Conservation (phyloP, 2,888 invertebrate species). For the Spilosoma lubricipeda region DNA sequence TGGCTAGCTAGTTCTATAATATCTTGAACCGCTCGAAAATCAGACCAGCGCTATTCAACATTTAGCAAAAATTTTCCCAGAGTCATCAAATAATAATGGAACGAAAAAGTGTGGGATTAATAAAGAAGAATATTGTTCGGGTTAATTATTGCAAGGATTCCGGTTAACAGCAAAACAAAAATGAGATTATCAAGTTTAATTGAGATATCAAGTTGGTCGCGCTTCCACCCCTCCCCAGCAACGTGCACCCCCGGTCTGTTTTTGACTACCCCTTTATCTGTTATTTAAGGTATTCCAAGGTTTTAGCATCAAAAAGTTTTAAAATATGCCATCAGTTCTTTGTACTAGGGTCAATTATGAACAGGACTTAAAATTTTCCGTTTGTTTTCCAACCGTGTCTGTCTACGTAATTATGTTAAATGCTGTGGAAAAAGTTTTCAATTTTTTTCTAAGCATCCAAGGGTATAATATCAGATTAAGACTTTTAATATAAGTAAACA, state of each 20-base stretch:
- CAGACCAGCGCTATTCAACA: constrained; percentile 13
- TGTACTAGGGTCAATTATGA: constrained; percentile 13
- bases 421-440: not conserved
- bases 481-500: not conserved
- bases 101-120: constrained; percentile 15
- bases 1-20: constrained; percentile 17
- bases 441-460: not conserved
- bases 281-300: constrained; percentile 14
- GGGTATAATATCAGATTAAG: not conserved
- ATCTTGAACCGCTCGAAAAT: constrained; percentile 14
- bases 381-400: not conserved
- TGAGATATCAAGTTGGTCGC: constrained; percentile 22
- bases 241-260: not conserved
- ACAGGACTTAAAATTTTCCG: not conserved
- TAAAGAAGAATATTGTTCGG: constrained; percentile 17
- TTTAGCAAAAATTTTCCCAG: constrained; percentile 22
- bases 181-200: constrained; percentile 32
- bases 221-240: not conserved
- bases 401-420: not conserved
- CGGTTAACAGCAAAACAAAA: constrained; percentile 14
- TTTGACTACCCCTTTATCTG: constrained; percentile 16
- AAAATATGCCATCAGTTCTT: constrained; percentile 20
- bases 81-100: constrained; percentile 30
- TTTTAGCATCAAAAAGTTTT: constrained; percentile 18
- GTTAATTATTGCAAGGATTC: constrained; percentile 23